Base-by-base conservation (phyloP, 2,113 vertebrate genomes). In the Galemys pyrenaicus region DNA sequence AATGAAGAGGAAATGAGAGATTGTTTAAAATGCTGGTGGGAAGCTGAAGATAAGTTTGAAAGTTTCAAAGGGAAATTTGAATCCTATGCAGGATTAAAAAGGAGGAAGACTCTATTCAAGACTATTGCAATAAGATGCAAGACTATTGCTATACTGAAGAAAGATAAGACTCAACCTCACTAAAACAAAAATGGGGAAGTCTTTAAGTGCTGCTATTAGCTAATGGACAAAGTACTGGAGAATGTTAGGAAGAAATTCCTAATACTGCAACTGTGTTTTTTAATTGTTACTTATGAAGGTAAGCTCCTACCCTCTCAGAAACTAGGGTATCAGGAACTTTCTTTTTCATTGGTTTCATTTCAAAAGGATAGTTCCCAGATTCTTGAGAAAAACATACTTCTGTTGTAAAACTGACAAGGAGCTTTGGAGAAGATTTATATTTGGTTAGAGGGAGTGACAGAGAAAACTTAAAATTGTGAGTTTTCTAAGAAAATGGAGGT, bases 401-500 rank as follows among this genome's bases (percentile, higher is more conserved):
- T 1, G 16, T 83, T 46, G 10, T 12, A 54, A 80, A 94, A 91
- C 54, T 91, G 22, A 32, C 58, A 67, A 51, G 28, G 35, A 13
- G 19, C 54, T 5, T 51, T 17, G 28, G 15, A 62, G 35, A 89
- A 81, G 22, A 83, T 49, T 82, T 68, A 56, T 5, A 82, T 35
- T 54, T 49, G 26, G 15, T 37, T n/a, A 37, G 32, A 37, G 32
- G 7, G 65, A 19, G 17, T 49, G 49, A 12, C 26, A 82, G 32
- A 64, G 8, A 82, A 73, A 62, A 75, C 56, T 84, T 32, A 64
- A 2, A 74, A 16, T 46, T 87, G 3, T 20, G 60, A 64, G 24
- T 89, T 80, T 92, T 88, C 62, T 62, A 80, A 81, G 87, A 62
- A 67, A 96, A 89, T 4, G 4, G 28, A 81, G 17, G 2, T 64